Evolutionary conservation across 1,140 invertebrate species (phyloP).

Genomic region (Lutraria rhynchaena): DNA sequence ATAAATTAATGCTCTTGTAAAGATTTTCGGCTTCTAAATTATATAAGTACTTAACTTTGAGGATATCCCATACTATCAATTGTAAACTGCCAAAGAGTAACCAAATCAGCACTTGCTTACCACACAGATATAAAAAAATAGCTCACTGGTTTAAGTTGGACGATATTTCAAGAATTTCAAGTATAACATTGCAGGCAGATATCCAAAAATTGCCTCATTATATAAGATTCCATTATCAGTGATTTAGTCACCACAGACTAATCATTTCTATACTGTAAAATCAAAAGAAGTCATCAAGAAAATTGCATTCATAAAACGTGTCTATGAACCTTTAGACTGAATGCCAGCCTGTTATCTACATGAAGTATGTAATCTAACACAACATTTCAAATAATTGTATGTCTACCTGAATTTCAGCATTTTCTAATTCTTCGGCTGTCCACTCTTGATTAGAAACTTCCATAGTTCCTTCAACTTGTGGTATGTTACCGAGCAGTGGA

Average conservation of each 20-base stretch:
- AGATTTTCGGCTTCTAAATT: no score
- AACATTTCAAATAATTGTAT: background rate
- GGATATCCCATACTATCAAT: no score
- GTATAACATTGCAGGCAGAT: no score
- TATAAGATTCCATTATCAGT: background rate
- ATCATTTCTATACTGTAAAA: background rate
- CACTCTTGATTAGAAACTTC: slow-evolving; percentile 24
- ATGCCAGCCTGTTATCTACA: background rate
- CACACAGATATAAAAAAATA: no score
- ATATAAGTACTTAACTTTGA: no score
- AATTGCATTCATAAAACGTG: background rate
- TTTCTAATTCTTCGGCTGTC: slow-evolving; percentile 49
- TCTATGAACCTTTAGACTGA: background rate
- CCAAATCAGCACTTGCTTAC: no score
- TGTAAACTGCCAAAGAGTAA: no score
- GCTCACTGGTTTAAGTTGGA: no score
- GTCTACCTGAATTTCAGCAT: slow-evolving; percentile 46
- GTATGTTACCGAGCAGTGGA: slow-evolving; percentile 33
- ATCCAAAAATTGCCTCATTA: background rate
- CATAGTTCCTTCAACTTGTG: slow-evolving; percentile 1
- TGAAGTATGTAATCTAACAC: background rate
- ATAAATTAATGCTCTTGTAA: no score
- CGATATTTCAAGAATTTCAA: no score
- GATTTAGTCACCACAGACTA: background rate
- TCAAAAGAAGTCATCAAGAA: background rate